These are phyloP conservation scores for Caenorhabditis sp. DNA, from an alignment of 2,888 invertebrate genomes.

Conservation along the genomic window DNA sequence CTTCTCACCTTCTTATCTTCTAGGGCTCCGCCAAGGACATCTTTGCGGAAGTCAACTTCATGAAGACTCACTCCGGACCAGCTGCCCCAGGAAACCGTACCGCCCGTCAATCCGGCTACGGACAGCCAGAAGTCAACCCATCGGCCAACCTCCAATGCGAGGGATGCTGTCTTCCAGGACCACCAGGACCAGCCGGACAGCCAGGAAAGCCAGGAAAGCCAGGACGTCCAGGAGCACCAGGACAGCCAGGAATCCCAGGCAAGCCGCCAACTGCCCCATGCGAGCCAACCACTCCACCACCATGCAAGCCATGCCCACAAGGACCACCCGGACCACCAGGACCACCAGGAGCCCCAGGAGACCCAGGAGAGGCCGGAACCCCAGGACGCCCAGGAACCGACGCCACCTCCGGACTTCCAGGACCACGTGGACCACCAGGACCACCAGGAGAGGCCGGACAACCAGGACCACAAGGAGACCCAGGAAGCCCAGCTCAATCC, in stretches of 20 bases:
- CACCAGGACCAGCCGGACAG: slow-evolving; percentile 80
- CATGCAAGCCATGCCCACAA: slow-evolving; percentile 77
- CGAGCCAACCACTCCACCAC: slow-evolving; percentile 76
- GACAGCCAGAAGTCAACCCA: slow-evolving; percentile 71
- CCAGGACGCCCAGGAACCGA: slow-evolving; percentile 77
- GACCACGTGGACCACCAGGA: slow-evolving; percentile 77
- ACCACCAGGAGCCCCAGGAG: slow-evolving; percentile 80
- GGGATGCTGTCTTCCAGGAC: slow-evolving; percentile 79
- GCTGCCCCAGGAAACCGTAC: slow-evolving; percentile 77
- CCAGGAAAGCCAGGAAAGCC: slow-evolving; percentile 76
- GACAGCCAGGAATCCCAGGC: slow-evolving; percentile 74
- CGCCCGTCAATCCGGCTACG: slow-evolving; percentile 76
- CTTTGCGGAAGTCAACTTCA: slow-evolving; percentile 79
- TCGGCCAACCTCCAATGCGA: slow-evolving; percentile 75
- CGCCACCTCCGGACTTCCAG: slow-evolving; percentile 72
- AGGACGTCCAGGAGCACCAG: slow-evolving; percentile 79
- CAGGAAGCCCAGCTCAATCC: slow-evolving; percentile 74
- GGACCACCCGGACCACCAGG: slow-evolving; percentile 76
- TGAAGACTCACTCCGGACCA: slow-evolving; percentile 75
- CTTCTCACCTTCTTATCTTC: slow-evolving; percentile 35
- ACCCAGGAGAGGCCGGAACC: slow-evolving; percentile 80
- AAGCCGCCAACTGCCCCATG: slow-evolving; percentile 73
- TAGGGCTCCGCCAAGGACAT: slow-evolving; percentile 82
- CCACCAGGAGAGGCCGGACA: slow-evolving; percentile 71
- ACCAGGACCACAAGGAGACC: slow-evolving; percentile 74